phyloP scores from a whole-genome alignment of 2,888 invertebrate species.

The Steinernema carpocapsae region DNA sequence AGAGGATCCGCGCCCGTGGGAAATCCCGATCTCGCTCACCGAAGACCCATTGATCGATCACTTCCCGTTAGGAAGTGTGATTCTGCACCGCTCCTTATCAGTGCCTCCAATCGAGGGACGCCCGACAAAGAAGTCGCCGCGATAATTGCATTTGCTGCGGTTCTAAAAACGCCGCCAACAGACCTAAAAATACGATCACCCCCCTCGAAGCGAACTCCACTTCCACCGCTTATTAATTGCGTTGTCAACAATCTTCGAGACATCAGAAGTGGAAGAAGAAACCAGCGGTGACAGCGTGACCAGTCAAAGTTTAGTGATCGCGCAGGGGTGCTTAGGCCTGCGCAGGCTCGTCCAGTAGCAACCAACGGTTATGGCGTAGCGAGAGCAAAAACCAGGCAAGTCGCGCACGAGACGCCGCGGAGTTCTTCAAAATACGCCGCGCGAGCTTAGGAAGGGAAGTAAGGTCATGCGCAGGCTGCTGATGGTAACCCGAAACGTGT shows the following conservation, averaged over 20 bases:
- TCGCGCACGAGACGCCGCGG: constrained; percentile 9
- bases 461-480: constrained; percentile 17
- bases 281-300: constrained; percentile 12
- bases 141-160: background rate
- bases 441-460: background rate
- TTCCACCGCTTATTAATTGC: background rate
- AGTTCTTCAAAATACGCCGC: constrained; percentile 18
- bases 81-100: constrained; percentile 7
- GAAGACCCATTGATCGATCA: constrained; percentile 11
- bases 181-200: background rate
- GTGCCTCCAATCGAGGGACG: background rate
- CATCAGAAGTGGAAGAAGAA: constrained; percentile 1
- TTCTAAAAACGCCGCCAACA: constrained; percentile 9
- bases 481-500: constrained; percentile 1
- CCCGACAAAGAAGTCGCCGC: background rate
- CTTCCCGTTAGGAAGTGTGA: constrained; percentile 1
- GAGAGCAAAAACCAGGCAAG: constrained; percentile 24
- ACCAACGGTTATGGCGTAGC: constrained; percentile 30
- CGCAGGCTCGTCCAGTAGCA: background rate
- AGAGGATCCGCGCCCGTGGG: background rate
- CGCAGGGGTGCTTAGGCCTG: constrained; percentile 16
- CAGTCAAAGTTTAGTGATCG: constrained; percentile 32
- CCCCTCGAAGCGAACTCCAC: constrained; percentile 4
- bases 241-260: constrained; percentile 5
- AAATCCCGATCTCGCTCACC: background rate